Percentiles rank a stretch among this genome's conserved stretches.
Conservation (phyloP, 2,113 vertebrate genomes). For the Isichthys henryi region DNA sequence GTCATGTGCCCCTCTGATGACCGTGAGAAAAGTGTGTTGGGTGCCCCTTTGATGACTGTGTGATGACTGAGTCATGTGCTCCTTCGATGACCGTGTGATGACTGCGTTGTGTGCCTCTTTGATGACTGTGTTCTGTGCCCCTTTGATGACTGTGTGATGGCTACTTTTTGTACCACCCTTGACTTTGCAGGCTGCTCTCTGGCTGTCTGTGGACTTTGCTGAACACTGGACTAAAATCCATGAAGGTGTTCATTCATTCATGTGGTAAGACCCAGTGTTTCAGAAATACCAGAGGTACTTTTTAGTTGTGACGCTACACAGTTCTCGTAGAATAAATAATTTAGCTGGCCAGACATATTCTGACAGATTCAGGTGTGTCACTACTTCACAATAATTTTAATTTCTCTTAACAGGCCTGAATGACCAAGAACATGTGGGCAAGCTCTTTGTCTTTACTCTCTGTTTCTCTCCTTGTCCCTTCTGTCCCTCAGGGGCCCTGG, state of each 20-base stretch:
- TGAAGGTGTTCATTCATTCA: constrained; percentile 59
- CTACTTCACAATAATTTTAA: neutral
- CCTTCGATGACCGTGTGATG: too few relatives aligned
- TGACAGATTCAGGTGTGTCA: neutral
- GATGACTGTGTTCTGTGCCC: neutral
- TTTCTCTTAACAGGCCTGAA: neutral
- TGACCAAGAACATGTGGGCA: neutral
- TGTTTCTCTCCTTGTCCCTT: constrained; percentile 6
- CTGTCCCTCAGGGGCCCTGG: constrained; percentile 55
- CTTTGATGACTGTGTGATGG: neutral
- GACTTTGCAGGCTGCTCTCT: constrained; percentile 51
- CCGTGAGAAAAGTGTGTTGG: too few relatives aligned
- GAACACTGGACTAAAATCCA: constrained; percentile 60
- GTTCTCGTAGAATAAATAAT: neutral
- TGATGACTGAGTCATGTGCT: too few relatives aligned
- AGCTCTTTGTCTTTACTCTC: neutral
- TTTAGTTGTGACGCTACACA: neutral
- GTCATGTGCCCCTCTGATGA: neutral
- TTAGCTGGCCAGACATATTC: neutral
- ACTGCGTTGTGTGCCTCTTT: too few relatives aligned
- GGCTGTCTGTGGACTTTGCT: constrained; percentile 67
- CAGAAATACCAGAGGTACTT: neutral
- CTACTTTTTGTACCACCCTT: neutral
- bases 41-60: too few relatives aligned
- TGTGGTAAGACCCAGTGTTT: constrained; percentile 56